These are phyloP conservation scores for Candoia aspera DNA, from an alignment of 2,113 vertebrate genomes.

Conservation along the genomic window DNA sequence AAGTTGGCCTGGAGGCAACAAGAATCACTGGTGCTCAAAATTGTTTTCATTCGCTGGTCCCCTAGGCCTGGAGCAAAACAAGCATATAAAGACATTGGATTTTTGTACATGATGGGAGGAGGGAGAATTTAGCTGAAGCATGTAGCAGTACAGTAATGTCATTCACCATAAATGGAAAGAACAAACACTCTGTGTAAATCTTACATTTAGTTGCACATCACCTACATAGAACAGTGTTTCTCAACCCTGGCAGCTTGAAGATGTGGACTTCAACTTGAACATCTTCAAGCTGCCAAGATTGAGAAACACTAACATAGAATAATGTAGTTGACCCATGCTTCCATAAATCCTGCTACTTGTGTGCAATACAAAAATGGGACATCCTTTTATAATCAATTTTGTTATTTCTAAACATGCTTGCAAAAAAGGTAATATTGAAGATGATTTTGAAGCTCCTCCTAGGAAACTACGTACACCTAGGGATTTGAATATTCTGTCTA, in stretches of 20 bases:
- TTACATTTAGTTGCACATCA: not conserved
- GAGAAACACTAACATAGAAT: constrained; percentile 10
- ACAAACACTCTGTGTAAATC: constrained; percentile 8
- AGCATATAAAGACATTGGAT: not conserved
- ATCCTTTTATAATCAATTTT: not conserved
- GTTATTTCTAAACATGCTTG: constrained; percentile 27
- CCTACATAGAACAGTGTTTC: constrained; percentile 6
- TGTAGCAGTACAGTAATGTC: not conserved
- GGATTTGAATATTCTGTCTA: constrained; percentile 3
- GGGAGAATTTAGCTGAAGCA: not conserved
- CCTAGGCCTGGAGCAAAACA: constrained; percentile 28
- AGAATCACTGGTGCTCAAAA: constrained; percentile 39
- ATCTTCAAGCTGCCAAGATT: not conserved
- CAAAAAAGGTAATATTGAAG: not conserved
- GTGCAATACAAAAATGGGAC: not conserved
- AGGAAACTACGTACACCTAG: not conserved
- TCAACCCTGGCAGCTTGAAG: too few relatives aligned
- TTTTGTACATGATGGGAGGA: not conserved
- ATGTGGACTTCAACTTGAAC: too few relatives aligned
- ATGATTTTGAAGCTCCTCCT: constrained; percentile 5
- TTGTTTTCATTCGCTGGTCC: constrained; percentile 24
- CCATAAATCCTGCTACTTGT: not conserved
- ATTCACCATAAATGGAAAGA: not conserved
- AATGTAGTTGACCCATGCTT: not conserved
- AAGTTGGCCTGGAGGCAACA: constrained; percentile 1